A percentile compares a stretch with the other conserved stretches of the same genome.
Evolutionary conservation across 2,888 invertebrate species (phyloP).

Genomic region (Andrena flavipes): DNA sequence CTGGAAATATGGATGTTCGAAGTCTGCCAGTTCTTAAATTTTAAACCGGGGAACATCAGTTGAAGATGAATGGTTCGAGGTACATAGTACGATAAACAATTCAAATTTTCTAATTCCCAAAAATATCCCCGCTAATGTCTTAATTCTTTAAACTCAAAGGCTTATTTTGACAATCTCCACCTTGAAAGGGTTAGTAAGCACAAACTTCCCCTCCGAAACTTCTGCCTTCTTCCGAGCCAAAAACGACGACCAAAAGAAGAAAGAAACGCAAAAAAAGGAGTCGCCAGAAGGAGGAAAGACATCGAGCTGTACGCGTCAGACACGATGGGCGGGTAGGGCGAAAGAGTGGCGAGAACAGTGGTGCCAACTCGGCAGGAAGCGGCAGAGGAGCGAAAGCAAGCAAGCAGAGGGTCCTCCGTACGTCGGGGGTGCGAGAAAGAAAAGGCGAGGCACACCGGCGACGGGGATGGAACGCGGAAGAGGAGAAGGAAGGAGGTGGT

Average conservation of each 20-base stretch:
- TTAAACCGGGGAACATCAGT: too few species aligned
- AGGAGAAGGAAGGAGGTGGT: conserved; percentile 71
- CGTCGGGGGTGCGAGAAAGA: conserved; percentile 69
- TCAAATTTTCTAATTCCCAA: too few species aligned
- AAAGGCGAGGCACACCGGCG: conserved; percentile 71
- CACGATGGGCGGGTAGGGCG: conserved; percentile 49
- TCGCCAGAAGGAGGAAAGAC: conserved; percentile 46
- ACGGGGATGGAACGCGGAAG: conserved; percentile 70
- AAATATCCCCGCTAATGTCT: too few species aligned
- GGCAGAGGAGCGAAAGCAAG: conserved; percentile 69
- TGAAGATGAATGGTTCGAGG: too few species aligned
- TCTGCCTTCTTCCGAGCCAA: background rate
- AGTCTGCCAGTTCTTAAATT: too few species aligned
- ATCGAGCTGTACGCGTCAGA: conserved; percentile 43
- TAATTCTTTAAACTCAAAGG: too few species aligned
- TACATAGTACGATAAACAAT: too few species aligned
- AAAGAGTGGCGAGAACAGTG: conserved; percentile 75
- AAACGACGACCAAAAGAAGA: conserved; percentile 1
- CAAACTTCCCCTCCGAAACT: background rate
- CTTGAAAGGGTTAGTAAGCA: conserved; percentile 8
- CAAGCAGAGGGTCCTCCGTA: conserved; percentile 51
- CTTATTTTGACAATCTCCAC: too few species aligned
- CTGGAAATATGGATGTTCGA: too few species aligned
- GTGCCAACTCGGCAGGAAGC: conserved; percentile 82
- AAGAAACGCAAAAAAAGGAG: conserved; percentile 3